Evolutionary conservation across 2,113 vertebrate genomes (phyloP).

Genomic region (Fregetta grallaria): DNA sequence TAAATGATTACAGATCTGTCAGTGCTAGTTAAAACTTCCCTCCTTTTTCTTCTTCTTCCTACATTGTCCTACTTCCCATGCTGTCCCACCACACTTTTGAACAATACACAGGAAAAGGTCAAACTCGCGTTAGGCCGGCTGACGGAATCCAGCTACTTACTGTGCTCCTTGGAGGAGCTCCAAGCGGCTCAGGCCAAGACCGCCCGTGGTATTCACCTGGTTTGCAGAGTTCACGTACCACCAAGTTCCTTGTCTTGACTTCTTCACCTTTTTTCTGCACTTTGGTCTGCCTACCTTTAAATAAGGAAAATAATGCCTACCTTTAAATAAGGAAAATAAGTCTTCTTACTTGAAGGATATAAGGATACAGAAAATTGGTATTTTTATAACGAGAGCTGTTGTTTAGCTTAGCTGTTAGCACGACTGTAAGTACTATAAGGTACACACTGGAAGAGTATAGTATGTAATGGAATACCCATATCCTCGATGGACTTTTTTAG

Average conservation of each 20-base stretch:
- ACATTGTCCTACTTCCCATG: not conserved
- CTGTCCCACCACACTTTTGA: not conserved
- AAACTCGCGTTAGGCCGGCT: not conserved
- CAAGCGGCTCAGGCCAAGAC: not conserved
- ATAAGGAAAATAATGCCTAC: too few species aligned
- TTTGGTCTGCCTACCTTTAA: not conserved
- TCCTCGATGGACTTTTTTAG: not conserved
- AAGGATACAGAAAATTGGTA: not conserved
- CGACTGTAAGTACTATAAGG: not conserved
- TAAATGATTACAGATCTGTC: not conserved
- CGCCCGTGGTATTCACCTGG: not conserved
- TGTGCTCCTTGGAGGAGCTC: not conserved
- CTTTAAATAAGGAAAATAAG: not conserved
- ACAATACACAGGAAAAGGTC: not conserved
- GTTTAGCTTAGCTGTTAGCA: not conserved
- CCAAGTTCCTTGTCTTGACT: not conserved
- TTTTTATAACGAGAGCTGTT: not conserved
- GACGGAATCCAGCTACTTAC: not conserved
- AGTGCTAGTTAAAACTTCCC: not conserved
- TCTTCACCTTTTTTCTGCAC: not conserved
- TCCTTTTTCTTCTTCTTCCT: not conserved
- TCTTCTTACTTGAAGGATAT: not conserved
- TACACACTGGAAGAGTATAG: too few species aligned
- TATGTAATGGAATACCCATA: not conserved
- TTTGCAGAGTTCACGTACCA: not conserved